Base-by-base conservation (phyloP, 2,888 invertebrate species). In the Sabellastarte sp. region DNA sequence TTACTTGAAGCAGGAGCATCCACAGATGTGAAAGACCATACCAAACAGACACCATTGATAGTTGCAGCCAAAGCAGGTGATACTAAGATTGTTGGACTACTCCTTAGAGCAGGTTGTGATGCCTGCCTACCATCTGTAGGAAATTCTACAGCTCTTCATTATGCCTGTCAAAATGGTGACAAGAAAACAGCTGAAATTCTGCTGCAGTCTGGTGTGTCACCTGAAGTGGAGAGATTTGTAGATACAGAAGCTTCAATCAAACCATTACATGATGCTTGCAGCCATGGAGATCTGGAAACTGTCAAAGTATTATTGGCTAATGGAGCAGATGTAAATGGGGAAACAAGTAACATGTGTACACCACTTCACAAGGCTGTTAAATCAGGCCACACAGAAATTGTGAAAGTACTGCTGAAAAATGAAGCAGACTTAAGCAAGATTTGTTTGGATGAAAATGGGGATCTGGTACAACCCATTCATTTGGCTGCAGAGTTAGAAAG, bases 61-160 rank as follows among this genome's bases (percentile, higher is more conserved):
- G 52, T 41, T 2, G 69, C 69, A 5, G 56, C 61, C 26, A 51
- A 32, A 4, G 26, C 57, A 28, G 67, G 65, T 53, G 33, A 57
- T 30, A 41, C 32, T 3, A 59, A 62, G 24, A 52, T 64, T 28
- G 66, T 61, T 15, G 51, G 60, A 2, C 32, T 26, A 20, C 53
- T 81, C 28, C 68, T 80, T 20, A 32, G 50, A 24, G 50, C 24
- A n/a, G 56, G 57, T 24, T 50, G 50, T 50, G 63, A 63, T 30
- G 60, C 60, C 29, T 55, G 31, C 29, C 26, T 50, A 24, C 31
- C 29, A 5, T 24, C 51, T 28, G 28, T 20, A 1, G 64, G 57
- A 32, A 64, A 63, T 2, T 53, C 57, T 30, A 63, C 65, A 20
- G 57, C 65, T 1, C 57, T 69, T 26, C 69, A 69, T 50, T 50